Evolutionary conservation across 2,888 invertebrate species (phyloP).

Genomic region (Proisotoma minuta): DNA sequence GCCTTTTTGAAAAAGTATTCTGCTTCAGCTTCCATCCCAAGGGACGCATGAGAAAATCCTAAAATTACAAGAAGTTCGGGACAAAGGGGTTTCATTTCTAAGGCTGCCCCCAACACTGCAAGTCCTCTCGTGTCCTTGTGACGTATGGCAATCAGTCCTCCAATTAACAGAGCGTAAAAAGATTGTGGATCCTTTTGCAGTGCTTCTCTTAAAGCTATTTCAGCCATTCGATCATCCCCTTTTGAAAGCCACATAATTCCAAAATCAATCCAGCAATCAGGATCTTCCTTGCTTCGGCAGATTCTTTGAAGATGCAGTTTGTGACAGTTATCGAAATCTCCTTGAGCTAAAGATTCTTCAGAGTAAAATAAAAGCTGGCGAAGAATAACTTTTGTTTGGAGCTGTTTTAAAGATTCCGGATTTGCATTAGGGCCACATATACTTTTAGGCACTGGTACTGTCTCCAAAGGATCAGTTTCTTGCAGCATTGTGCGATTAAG

Average conservation of each 20-base stretch:
- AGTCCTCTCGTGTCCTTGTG: constrained; percentile 32
- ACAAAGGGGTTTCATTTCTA: constrained; percentile 27
- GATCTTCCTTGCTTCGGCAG: constrained; percentile 26
- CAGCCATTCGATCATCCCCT: constrained; percentile 39
- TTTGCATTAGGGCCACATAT: constrained; percentile 14
- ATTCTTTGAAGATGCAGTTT: constrained; percentile 38
- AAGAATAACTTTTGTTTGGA: constrained; percentile 9
- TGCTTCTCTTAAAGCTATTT: constrained; percentile 39
- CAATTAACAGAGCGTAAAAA: constrained; percentile 32
- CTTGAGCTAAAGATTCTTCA: constrained; percentile 38
- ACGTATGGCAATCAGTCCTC: constrained; percentile 30
- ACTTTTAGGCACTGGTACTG: constrained; percentile 11
- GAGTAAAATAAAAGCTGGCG: constrained; percentile 28
- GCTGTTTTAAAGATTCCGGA: not conserved
- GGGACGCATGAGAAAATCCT: constrained; percentile 21
- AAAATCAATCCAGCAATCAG: constrained; percentile 37
- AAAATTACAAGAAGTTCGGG: constrained; percentile 39
- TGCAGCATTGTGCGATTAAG: constrained; percentile 21
- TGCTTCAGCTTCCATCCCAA: constrained; percentile 29
- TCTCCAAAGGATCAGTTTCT: constrained; percentile 27
- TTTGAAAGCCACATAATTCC: constrained; percentile 38
- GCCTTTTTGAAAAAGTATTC: constrained; percentile 37
- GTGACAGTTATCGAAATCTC: constrained; percentile 40
- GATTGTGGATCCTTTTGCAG: constrained; percentile 32
- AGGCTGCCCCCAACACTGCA: constrained; percentile 24